Percentiles rank a stretch among this genome's conserved stretches.
phyloP scores from a whole-genome alignment of 1,140 invertebrate genomes.

The Pogonognathellus flavescens region DNA sequence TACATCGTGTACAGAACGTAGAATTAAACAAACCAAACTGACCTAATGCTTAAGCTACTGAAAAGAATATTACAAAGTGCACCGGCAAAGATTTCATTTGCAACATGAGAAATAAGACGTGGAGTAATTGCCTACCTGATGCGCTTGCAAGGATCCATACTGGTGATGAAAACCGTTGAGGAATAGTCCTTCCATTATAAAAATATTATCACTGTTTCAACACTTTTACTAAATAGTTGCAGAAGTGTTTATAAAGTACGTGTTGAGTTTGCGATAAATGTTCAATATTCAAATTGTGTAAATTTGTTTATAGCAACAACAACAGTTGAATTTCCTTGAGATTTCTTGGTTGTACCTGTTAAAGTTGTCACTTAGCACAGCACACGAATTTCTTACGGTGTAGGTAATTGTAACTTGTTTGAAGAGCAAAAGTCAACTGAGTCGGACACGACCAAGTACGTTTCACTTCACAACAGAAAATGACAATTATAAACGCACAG shows the following conservation, averaged over 20 bases:
- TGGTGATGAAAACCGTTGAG: constrained; percentile 65
- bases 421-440: constrained; percentile 43
- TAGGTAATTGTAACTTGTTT: background rate
- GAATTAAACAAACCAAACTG: constrained; percentile 13
- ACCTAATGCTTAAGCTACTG: constrained; percentile 19
- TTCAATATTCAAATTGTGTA: background rate
- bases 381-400: background rate
- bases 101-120: constrained; percentile 37
- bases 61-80: background rate
- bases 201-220: background rate
- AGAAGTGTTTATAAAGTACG: background rate
- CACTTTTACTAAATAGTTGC: background rate
- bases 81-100: background rate
- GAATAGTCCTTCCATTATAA: constrained; percentile 64
- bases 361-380: background rate
- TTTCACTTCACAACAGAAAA: constrained; percentile 2
- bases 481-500: constrained; percentile 29
- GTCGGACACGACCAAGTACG: background rate
- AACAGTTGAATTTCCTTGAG: no score
- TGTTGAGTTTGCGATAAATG: background rate
- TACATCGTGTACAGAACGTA: background rate
- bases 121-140: constrained; percentile 61
- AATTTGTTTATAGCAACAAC: no score
- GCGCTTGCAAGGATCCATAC: constrained; percentile 62
- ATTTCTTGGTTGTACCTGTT: no score